Conservation (phyloP, 1,140 invertebrate species). For the Steinernema feltiae region DNA sequence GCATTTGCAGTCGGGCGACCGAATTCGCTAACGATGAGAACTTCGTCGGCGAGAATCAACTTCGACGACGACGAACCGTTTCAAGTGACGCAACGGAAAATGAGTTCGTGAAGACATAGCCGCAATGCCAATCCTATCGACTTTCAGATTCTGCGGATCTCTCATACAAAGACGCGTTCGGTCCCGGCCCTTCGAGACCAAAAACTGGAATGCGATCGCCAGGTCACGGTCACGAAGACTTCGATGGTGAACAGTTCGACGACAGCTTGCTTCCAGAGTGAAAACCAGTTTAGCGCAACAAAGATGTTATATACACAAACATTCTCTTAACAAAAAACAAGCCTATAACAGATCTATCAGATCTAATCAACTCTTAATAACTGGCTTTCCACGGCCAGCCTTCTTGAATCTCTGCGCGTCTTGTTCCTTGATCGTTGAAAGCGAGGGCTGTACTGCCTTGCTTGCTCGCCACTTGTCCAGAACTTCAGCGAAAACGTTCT, state of each 20-base stretch:
- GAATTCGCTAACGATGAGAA: conserved; percentile 23
- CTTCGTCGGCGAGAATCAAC: conserved; percentile 17
- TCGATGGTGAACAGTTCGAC: conserved; percentile 71
- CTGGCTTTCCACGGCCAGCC: conserved; percentile 46
- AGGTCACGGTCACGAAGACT: conserved; percentile 66
- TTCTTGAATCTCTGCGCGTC: conserved; percentile 47
- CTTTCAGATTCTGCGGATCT: conserved; percentile 61
- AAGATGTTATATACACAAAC: conserved; percentile 18
- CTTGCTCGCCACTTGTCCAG: background rate
- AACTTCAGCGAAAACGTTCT: conserved; percentile 4
- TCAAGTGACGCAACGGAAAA: conserved; percentile 41
- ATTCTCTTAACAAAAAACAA: background rate
- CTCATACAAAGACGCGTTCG: conserved; percentile 70
- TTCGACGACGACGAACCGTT: conserved; percentile 43
- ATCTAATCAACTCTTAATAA: conserved; percentile 23
- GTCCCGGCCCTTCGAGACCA: conserved; percentile 69
- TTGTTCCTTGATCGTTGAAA: conserved; percentile 35
- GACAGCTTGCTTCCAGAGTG: background rate
- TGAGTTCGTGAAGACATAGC: conserved; percentile 32
- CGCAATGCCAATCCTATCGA: conserved; percentile 3
- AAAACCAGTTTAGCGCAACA: background rate
- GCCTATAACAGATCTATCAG: background rate
- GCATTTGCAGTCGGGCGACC: conserved; percentile 19
- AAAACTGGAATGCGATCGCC: conserved; percentile 67
- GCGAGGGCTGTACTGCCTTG: conserved; percentile 36